Evolutionary conservation across 2,113 vertebrate genomes (phyloP).

Genomic region (Triplophysa siluroides): DNA sequence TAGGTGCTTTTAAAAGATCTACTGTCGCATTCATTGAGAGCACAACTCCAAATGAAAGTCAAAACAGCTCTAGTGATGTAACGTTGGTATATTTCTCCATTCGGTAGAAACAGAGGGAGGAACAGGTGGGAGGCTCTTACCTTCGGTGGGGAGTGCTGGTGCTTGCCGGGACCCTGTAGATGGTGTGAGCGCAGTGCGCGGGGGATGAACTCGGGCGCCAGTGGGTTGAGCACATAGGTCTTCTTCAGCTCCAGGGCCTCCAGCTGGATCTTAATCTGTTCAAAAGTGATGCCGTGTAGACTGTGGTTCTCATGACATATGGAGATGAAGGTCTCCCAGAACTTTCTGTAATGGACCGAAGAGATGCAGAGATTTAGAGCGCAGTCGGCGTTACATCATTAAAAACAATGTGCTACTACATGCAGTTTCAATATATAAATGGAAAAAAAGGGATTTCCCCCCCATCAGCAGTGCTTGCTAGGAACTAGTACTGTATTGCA

Average conservation of each 20-base stretch:
- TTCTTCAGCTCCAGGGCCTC: slow-evolving; percentile 98
- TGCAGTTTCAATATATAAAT: neutral
- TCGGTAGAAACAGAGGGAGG: neutral
- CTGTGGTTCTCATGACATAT: slow-evolving; percentile 95
- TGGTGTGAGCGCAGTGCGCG: slow-evolving; percentile 89
- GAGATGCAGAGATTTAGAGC: slow-evolving; percentile 20
- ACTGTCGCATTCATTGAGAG: neutral
- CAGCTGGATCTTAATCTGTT: slow-evolving; percentile 96
- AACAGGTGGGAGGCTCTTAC: slow-evolving; percentile 62
- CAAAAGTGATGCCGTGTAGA: slow-evolving; percentile 96
- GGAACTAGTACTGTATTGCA: too few relatives aligned
- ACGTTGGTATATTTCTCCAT: too few relatives aligned
- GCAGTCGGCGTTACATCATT: neutral
- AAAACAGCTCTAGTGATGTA: neutral
- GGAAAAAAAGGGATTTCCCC: too few relatives aligned
- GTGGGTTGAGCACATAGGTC: slow-evolving; percentile 95
- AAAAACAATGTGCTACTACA: slow-evolving; percentile 13
- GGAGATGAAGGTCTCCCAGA: slow-evolving; percentile 98
- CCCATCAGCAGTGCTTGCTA: too few relatives aligned
- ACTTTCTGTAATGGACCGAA: slow-evolving; percentile 80
- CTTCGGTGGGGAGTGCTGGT: slow-evolving; percentile 94
- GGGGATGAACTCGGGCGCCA: slow-evolving; percentile 97
- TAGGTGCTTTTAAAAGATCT: neutral
- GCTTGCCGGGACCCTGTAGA: slow-evolving; percentile 76
- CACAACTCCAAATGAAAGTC: neutral